Conservation (phyloP, 1,140 invertebrate species). For the Trachelipus rathkii region DNA sequence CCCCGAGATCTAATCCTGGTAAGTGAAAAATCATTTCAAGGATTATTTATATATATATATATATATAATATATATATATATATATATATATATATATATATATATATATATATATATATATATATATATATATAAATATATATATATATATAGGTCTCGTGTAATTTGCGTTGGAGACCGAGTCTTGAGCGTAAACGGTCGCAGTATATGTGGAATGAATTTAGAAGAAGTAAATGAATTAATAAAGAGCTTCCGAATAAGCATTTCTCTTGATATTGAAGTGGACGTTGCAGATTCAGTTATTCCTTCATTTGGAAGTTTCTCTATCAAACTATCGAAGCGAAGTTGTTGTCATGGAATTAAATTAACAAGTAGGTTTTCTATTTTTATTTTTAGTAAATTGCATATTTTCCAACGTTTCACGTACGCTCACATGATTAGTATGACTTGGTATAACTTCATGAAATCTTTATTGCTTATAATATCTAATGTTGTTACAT, state of each 20-base stretch:
- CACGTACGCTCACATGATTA: no score
- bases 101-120: conserved; percentile 15
- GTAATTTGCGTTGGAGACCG: conserved; percentile 77
- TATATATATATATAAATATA: conserved; percentile 11
- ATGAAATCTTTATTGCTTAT: no score
- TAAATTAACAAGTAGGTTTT: conserved; percentile 68
- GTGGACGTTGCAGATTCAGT: conserved; percentile 91
- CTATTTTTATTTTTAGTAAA: no score
- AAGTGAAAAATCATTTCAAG: no score
- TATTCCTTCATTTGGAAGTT: conserved; percentile 80
- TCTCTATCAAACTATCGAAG: conserved; percentile 81
- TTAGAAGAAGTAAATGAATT: conserved; percentile 55
- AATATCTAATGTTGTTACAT: no score
- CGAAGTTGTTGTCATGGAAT: conserved; percentile 72
- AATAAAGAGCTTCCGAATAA: conserved; percentile 53
- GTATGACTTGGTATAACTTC: no score
- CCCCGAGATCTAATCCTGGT: no score
- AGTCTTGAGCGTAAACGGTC: conserved; percentile 73
- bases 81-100: conserved; percentile 15
- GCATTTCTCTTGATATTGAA: conserved; percentile 64
- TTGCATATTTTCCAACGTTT: no score
- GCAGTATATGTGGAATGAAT: conserved; percentile 53
- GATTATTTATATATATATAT: conserved; percentile 7
- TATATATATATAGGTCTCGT: conserved; percentile 46
- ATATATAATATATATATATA: conserved; percentile 15